These are phyloP conservation scores for Anguilla japonica DNA, from an alignment of 2,113 vertebrate species.

Conservation along the genomic window DNA sequence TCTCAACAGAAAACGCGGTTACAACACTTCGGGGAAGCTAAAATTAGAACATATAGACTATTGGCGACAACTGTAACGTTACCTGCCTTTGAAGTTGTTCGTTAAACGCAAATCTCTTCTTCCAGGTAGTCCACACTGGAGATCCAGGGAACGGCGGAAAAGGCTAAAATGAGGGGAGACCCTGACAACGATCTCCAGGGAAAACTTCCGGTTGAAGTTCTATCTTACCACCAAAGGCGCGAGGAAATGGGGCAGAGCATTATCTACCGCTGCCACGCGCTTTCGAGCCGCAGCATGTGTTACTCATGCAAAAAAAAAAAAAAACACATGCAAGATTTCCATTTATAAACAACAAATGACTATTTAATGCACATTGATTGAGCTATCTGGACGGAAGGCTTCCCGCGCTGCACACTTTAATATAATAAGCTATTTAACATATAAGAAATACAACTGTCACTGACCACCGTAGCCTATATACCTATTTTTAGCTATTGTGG, in stretches of 20 bases:
- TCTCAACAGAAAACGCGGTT: too few relatives aligned
- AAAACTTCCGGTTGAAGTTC: too few relatives aligned
- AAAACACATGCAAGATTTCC: neutral
- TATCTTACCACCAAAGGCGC: neutral
- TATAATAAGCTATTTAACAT: neutral
- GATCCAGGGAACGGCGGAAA: neutral
- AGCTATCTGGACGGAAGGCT: neutral
- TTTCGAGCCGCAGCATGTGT: neutral
- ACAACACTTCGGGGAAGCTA: too few relatives aligned
- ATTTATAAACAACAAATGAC: neutral
- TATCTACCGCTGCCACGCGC: too few relatives aligned
- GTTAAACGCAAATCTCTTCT: neutral
- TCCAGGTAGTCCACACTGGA: neutral
- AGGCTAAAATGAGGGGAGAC: neutral
- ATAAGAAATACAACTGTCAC: neutral
- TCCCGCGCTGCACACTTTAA: neutral
- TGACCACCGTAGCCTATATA: neutral
- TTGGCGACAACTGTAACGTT: too few relatives aligned
- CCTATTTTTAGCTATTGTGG: neutral
- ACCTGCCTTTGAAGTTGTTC: neutral
- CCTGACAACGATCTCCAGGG: neutral
- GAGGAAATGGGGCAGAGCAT: too few relatives aligned
- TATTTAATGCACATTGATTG: neutral
- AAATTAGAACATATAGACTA: too few relatives aligned
- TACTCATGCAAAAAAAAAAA: neutral